Evolutionary conservation across 92 coral and sea anemone genomes (phyloP), one percentile per base, ranked within the genome.

Genomic region (Siderastrea radians): DNA sequence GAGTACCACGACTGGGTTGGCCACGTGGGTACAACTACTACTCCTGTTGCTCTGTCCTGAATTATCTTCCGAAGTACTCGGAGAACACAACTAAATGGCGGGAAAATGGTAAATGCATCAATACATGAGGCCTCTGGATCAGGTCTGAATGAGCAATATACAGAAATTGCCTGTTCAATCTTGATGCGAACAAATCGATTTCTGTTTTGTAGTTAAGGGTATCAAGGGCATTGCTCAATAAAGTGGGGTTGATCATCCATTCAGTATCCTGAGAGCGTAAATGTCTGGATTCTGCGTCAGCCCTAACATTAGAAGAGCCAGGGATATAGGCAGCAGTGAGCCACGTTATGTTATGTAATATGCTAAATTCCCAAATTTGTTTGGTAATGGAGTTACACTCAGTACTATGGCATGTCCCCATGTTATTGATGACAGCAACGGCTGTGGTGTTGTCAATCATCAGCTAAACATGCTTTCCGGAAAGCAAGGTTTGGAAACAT

Each of bases 1-100:
- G 93, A 84, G 73, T 84, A 89, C 93, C 93, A 93, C 1, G 91
- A 50, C 45, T 89, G 93, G 13, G 92, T 89, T 80, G 93, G 88
- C 95, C 95, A 89, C 57, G 63, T 58, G 47, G 94, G 90, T 6
- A 75, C 87, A 3, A 75, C 90, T 0, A 90, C 14, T 3, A 90
- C 17, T 17, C 95, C 92, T 14, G 70, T 73, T 3, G 95, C 92
- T 73, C 66, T 49, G 68, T 88, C 94, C 76, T 59, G 81, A 44
- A 62, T 83, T 3, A 83, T 88, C 43, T 92, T 92, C 49, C 79
- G 86, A 14, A 88, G 57, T 48, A 68, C 84, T 68, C 66, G 52
- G 17, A 80, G 70, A 9, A 92, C 67, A 59, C 90, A 92, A 61
- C 95, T 92, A 72, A 88, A 92, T 16, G 92, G 92, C 2, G 90